Evolutionary conservation across 2,113 vertebrate genomes (phyloP).

Genomic region (Dipodomys ordii): DNA sequence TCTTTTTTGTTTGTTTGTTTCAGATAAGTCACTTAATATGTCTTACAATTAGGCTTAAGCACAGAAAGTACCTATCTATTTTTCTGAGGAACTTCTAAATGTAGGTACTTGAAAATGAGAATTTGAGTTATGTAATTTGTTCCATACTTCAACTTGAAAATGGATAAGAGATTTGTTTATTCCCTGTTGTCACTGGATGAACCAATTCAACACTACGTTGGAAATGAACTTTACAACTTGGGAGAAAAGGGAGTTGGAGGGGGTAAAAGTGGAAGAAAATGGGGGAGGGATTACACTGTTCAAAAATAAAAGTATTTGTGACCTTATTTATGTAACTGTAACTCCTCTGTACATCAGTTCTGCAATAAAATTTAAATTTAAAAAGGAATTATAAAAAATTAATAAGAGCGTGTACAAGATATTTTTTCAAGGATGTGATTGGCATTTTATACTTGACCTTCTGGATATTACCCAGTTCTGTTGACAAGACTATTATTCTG

Average conservation of each 20-base stretch:
- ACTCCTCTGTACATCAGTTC: too few species aligned
- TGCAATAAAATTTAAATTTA: too few species aligned
- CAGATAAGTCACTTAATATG: not conserved
- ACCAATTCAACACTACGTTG: too few species aligned
- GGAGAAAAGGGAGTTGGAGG: too few species aligned
- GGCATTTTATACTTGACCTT: not conserved
- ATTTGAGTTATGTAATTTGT: not conserved
- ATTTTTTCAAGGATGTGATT: not conserved
- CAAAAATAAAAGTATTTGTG: too few species aligned
- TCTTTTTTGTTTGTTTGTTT: not conserved
- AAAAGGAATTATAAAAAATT: not conserved
- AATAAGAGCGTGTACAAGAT: not conserved
- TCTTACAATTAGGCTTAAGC: not conserved
- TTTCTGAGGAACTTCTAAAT: not conserved
- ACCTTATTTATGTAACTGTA: too few species aligned
- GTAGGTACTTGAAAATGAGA: not conserved
- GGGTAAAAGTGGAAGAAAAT: too few species aligned
- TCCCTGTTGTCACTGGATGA: too few species aligned
- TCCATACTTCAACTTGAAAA: not conserved
- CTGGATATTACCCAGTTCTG: not conserved
- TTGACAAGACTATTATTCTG: not conserved
- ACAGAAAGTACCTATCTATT: not conserved
- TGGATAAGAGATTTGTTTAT: not conserved
- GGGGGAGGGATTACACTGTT: too few species aligned
- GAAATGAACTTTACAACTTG: too few species aligned